Percentiles rank a stretch among this genome's conserved stretches.
Evolutionary conservation across 2,113 vertebrate species (phyloP).

Genomic region (Gila orcuttii): DNA sequence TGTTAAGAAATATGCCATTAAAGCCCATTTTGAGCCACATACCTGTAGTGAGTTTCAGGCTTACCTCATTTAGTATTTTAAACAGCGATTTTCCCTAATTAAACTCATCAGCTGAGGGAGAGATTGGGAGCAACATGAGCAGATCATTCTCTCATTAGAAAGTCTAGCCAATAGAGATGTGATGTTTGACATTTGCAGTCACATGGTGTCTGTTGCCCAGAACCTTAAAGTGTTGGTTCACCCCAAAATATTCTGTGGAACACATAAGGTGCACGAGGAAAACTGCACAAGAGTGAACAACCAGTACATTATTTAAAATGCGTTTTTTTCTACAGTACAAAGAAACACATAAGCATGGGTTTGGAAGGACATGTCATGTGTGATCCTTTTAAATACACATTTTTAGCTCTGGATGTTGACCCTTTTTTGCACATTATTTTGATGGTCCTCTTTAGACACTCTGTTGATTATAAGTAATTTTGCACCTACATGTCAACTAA

Average conservation of each 20-base stretch:
- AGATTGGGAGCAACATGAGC: neutral
- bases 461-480: neutral
- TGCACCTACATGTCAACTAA: too few relatives aligned
- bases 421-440: neutral
- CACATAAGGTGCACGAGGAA: neutral
- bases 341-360: neutral
- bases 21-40: neutral
- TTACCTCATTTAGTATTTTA: neutral
- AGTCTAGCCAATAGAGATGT: neutral
- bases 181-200: neutral
- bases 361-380: neutral
- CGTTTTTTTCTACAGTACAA: neutral
- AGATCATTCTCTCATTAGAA: neutral
- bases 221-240: neutral
- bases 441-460: too few relatives aligned
- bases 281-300: neutral
- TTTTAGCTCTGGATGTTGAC: neutral
- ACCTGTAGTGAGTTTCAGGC: neutral
- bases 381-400: neutral
- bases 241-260: neutral
- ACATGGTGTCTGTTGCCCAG: neutral
- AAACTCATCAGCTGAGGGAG: neutral
- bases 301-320: neutral
- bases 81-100: neutral
- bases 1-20: neutral